phyloP scores from a whole-genome alignment of 2,888 invertebrate species.

The Folsomia candida region DNA sequence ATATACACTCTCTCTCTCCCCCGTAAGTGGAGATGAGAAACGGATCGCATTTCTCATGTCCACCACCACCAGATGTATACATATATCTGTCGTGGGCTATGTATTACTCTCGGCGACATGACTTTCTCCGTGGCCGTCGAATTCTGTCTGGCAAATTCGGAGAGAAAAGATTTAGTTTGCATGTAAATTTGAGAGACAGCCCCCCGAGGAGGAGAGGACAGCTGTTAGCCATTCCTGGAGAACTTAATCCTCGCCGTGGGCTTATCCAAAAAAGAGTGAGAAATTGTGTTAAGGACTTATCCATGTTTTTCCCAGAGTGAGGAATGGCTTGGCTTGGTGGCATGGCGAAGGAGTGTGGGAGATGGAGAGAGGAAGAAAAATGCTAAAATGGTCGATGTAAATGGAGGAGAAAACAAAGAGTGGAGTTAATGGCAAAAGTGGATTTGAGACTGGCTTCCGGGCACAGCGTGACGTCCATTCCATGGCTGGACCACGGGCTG shows the following conservation, averaged over 20 bases:
- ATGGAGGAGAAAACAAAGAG: constrained; percentile 31
- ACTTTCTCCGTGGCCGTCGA: no score
- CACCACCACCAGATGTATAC: neutral
- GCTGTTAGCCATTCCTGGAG: neutral
- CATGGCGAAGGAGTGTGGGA: neutral
- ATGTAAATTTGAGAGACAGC: neutral
- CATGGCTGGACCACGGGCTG: neutral
- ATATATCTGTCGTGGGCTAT: no score
- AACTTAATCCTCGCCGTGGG: neutral
- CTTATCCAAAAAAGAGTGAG: neutral
- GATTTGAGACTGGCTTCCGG: constrained; percentile 51
- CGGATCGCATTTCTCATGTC: no score
- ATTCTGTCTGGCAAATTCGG: neutral
- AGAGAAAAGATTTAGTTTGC: neutral
- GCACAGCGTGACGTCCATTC: constrained; percentile 50
- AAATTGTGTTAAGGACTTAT: constrained; percentile 3
- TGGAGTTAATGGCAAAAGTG: constrained; percentile 50
- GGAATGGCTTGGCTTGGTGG: neutral
- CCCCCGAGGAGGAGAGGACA: neutral
- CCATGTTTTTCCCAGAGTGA: neutral
- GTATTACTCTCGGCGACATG: no score
- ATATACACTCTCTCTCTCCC: no score
- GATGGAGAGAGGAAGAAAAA: constrained; percentile 11
- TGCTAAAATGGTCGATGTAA: constrained; percentile 19
- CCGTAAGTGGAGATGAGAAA: no score